Percentiles rank a stretch among this genome's conserved stretches.
Evolutionary conservation across 2,888 invertebrate species (phyloP).

Genomic region (Muschampia plurimacula): DNA sequence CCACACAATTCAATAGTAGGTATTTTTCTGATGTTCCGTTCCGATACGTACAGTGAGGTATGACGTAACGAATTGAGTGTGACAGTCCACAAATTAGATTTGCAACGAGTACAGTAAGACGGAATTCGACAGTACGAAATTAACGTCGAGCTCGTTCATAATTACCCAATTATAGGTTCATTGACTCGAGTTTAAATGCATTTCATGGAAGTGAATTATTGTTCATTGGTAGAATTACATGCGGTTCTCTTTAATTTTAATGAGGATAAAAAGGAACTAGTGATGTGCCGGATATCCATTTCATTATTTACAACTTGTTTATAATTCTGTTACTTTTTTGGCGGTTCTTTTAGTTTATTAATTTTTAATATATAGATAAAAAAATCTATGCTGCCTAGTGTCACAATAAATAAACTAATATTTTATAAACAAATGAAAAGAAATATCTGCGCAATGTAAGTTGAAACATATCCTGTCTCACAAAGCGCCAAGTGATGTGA

Average conservation of each 20-base stretch:
- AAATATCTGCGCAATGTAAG: too few species aligned
- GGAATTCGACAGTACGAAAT: slow-evolving; percentile 23
- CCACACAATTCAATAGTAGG: background rate
- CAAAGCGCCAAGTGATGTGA: too few species aligned
- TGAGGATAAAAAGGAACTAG: background rate
- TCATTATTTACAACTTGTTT: too few species aligned
- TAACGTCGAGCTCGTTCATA: slow-evolving; percentile 19
- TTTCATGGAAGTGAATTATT: slow-evolving; percentile 25
- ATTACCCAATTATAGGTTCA: slow-evolving; percentile 32
- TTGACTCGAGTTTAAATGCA: slow-evolving; percentile 26
- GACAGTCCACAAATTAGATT: slow-evolving; percentile 28
- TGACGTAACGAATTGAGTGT: slow-evolving; percentile 6
- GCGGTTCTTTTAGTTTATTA: too few species aligned
- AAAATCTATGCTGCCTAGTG: too few species aligned
- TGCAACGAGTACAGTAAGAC: slow-evolving; percentile 28
- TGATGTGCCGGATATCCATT: too few species aligned
- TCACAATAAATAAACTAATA: too few species aligned
- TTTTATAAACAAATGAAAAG: too few species aligned
- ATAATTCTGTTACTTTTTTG: too few species aligned
- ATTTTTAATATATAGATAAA: too few species aligned
- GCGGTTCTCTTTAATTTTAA: slow-evolving; percentile 6
- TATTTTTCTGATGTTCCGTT: background rate
- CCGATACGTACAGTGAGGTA: background rate
- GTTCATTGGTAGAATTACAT: slow-evolving; percentile 9
- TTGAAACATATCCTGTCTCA: too few species aligned